Evolutionary conservation across 2,797 vertebrate species (phyloP).

Genomic region (Gobionotothen gibberifrons): DNA sequence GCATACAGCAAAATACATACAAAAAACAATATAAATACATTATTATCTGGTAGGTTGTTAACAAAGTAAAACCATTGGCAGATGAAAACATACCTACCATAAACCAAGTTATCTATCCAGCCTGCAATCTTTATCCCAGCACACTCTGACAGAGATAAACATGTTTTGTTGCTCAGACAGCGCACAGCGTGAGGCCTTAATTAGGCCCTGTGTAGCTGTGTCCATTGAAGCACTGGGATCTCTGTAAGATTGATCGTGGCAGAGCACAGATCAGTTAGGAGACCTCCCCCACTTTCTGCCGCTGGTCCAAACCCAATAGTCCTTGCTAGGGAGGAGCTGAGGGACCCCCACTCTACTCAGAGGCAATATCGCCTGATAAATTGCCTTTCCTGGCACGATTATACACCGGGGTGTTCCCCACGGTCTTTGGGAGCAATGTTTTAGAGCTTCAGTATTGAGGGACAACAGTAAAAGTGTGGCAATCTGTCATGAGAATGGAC

Average conservation of each 20-base stretch:
- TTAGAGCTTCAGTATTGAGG: conserved; percentile 58
- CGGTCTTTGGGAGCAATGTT: conserved; percentile 66
- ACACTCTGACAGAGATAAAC: conserved; percentile 68
- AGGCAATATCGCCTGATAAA: conserved; percentile 83
- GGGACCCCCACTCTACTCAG: conserved; percentile 75
- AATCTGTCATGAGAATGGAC: conserved; percentile 60
- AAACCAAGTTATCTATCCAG: conserved; percentile 45
- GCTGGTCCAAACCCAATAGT: conserved; percentile 72
- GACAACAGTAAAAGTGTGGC: conserved; percentile 60
- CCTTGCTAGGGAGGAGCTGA: conserved; percentile 64
- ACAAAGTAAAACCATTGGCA: conserved; percentile 15
- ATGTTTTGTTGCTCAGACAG: conserved; percentile 64
- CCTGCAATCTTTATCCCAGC: conserved; percentile 48
- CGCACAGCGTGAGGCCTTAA: conserved; percentile 66
- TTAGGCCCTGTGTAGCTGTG: conserved; percentile 65
- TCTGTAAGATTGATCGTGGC: conserved; percentile 74
- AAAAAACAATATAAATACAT: not conserved
- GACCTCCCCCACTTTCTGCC: conserved; percentile 66
- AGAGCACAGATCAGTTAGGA: conserved; percentile 68
- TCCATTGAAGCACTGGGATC: conserved; percentile 71
- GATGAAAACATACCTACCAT: conserved; percentile 23
- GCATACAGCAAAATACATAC: not conserved
- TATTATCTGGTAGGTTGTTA: conserved; percentile 9
- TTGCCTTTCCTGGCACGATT: conserved; percentile 78
- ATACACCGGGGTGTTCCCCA: conserved; percentile 71